A percentile compares a stretch with the other conserved stretches of the same genome.
phyloP scores from a whole-genome alignment of 2,113 vertebrate genomes.

The Xyrauchen texanus region DNA sequence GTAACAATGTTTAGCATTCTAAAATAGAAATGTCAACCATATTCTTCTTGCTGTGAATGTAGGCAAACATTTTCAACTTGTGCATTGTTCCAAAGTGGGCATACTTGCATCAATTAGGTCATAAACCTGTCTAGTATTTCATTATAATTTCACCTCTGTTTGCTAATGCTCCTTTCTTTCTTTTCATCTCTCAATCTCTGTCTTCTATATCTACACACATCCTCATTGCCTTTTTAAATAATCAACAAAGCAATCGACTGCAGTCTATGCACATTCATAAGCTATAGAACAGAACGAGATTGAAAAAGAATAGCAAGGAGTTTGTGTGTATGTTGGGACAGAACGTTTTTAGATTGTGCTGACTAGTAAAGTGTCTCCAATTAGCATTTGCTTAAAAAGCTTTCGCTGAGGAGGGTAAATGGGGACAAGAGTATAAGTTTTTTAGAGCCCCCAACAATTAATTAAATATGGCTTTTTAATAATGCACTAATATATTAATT shows the following conservation, averaged over 20 bases:
- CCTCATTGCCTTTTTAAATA: conserved; percentile 4
- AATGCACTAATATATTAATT: conserved; percentile 13
- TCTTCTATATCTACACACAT: neutral
- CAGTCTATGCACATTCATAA: neutral
- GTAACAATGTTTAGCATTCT: too few species aligned
- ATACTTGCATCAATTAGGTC: too few species aligned
- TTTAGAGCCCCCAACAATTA: conserved; percentile 28
- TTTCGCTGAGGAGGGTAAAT: conserved; percentile 13
- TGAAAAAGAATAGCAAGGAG: neutral
- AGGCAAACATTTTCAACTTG: too few species aligned
- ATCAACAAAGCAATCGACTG: conserved; percentile 17
- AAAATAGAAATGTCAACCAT: too few species aligned
- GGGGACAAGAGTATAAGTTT: neutral
- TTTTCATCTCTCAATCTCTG: too few species aligned
- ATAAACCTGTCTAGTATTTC: too few species aligned
- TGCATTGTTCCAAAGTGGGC: too few species aligned
- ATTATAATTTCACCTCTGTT: too few species aligned
- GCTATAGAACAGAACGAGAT: neutral
- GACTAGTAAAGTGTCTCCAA: conserved; percentile 59
- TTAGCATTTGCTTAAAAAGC: conserved; percentile 28
- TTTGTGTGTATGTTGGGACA: conserved; percentile 30
- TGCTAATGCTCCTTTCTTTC: too few species aligned
- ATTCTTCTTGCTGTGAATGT: too few species aligned
- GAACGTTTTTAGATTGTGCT: conserved; percentile 54
- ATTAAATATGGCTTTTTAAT: conserved; percentile 26